Evolutionary conservation across 2,888 invertebrate genomes (phyloP), one percentile per base, ranked within the genome.

Genomic region (Aspidiotus rigidus): DNA sequence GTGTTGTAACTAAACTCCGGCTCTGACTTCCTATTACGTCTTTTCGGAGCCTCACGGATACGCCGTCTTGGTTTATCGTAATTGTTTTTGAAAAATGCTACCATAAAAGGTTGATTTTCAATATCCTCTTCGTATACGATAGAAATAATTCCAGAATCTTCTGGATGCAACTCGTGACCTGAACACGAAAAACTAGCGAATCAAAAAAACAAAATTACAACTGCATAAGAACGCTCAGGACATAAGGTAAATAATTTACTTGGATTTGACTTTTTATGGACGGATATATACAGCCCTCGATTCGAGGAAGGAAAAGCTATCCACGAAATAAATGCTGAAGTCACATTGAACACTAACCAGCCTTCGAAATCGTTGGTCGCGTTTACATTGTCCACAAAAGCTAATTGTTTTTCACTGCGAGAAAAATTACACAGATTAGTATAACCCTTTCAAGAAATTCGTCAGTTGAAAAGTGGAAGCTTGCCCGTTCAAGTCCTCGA

Each of bases 61-160:
- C 84, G 71, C 16, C 72, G 42, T 40, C 49, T 42, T 44, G 63
- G 62, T 16, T 53, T 53, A 57, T 72, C 71, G 44, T 70, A 78
- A 71, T 80, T 80, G 0, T 79, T 80, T 77, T 88, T 88, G 77
- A 91, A 85, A 78, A 92, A 96, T 0, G 90, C 93, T 10, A 94
- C 93, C 83, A 96, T 84, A 78, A 96, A 96, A 0, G 95, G 93
- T 76, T 93, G 92, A 74, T 87, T 88, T 75, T 89, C 89, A 75
- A 72, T 73, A 72, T 86, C 83, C 1, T 87, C 88, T 57, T 28
- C 11, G 15, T 28, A 7, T 72, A 85, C 85, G 7, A 86, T 83
- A 73, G 89, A 89, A 16, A 91, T 85, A 49, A 94, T 78, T 0
- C 94, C 94, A 69, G 93, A 86, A 74, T 91, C 90, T 76, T 91